A percentile compares a stretch with the other conserved stretches of the same genome.
These are phyloP conservation scores for Poecile atricapillus DNA, from an alignment of 2,113 vertebrate genomes.

Conservation along the genomic window DNA sequence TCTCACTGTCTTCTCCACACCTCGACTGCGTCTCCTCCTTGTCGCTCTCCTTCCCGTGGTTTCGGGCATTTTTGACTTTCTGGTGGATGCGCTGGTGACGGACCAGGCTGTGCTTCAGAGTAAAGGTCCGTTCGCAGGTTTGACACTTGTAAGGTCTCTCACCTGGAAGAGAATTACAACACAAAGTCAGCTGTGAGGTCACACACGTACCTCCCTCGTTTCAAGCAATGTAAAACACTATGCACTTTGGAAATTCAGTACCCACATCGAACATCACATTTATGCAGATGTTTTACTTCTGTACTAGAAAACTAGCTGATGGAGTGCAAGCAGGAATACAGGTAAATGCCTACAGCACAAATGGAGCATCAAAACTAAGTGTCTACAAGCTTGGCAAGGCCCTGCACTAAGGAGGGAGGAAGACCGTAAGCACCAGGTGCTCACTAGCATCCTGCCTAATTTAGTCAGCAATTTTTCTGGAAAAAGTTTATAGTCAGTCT, in stretches of 20 bases:
- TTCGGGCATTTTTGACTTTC: conserved; percentile 75
- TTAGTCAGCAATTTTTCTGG: neutral
- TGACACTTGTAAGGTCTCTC: conserved; percentile 94
- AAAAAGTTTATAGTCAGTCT: neutral
- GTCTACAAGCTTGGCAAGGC: neutral
- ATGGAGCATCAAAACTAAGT: neutral
- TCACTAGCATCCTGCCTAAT: neutral
- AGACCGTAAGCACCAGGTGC: neutral
- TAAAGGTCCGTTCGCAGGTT: conserved; percentile 95
- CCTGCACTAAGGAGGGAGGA: neutral
- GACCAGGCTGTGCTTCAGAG: conserved; percentile 96
- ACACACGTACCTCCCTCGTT: neutral
- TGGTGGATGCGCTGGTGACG: conserved; percentile 95
- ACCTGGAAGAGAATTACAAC: conserved; percentile 67
- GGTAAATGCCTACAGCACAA: neutral
- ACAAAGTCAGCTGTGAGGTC: neutral
- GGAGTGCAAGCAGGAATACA: neutral
- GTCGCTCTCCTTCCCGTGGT: conserved; percentile 74
- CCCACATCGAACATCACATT: rapidly evolving
- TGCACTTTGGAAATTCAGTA: neutral
- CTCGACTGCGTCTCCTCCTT: conserved; percentile 65
- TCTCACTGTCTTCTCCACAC: conserved; percentile 80
- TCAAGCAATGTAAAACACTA: rapidly evolving
- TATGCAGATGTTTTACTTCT: neutral
- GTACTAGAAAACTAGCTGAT: neutral